Percentiles rank a stretch among this genome's conserved stretches.
These are phyloP conservation scores for Strigamia crassipes DNA, from an alignment of 2,888 invertebrate genomes.

Conservation along the genomic window DNA sequence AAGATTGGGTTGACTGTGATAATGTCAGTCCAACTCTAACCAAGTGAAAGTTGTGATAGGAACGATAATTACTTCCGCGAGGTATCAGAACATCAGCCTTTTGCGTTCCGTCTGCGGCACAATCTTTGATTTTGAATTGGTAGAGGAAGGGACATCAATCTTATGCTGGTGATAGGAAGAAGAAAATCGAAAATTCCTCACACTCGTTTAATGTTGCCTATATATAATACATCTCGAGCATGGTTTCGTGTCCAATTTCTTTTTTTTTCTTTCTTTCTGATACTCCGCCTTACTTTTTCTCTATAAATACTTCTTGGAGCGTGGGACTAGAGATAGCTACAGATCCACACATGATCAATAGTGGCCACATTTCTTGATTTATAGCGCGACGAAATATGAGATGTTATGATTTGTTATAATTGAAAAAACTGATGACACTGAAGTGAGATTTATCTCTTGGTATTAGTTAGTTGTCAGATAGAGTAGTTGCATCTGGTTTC, in stretches of 20 bases:
- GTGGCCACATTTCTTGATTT: constrained; percentile 19
- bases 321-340: constrained; percentile 6
- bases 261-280: not conserved
- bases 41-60: constrained; percentile 37
- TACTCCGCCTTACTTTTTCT: not conserved
- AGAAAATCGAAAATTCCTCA: constrained; percentile 42
- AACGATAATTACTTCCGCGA: constrained; percentile 37
- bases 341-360: constrained; percentile 12
- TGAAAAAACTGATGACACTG: not conserved
- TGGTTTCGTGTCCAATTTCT: not conserved
- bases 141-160: constrained; percentile 26
- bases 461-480: not conserved
- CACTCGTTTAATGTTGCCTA: constrained; percentile 19
- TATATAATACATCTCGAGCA: constrained; percentile 38
- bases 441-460: not conserved
- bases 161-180: constrained; percentile 1
- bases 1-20: constrained; percentile 4
- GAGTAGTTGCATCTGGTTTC: constrained; percentile 6
- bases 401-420: constrained; percentile 14
- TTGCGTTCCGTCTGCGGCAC: not conserved
- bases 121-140: constrained; percentile 36
- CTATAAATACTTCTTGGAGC: constrained; percentile 37
- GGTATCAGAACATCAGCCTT: not conserved
- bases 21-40: constrained; percentile 26
- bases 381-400: not conserved